A percentile compares a stretch with the other conserved stretches of the same genome.
Conservation (phyloP, 2,113 vertebrate genomes). For the Peromyscus leucopus region DNA sequence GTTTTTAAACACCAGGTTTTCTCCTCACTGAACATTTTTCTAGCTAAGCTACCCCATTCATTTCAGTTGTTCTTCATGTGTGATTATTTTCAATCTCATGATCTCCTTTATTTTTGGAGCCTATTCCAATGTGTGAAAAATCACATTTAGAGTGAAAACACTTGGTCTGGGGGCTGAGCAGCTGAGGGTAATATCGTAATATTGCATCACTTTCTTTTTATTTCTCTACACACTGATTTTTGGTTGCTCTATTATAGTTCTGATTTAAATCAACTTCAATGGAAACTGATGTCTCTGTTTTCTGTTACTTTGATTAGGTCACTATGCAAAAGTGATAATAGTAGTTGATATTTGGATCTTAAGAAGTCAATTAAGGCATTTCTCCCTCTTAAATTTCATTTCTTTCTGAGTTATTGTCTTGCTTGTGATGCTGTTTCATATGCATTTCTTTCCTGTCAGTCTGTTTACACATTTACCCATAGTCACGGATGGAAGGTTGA, state of each 20-base stretch:
- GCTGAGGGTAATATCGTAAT: neutral
- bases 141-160: neutral
- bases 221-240: neutral
- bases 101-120: conserved; percentile 10
- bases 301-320: neutral
- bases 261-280: conserved; percentile 1
- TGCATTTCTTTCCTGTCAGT: neutral
- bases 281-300: neutral
- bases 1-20: neutral
- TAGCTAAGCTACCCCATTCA: neutral
- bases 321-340: neutral
- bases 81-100: neutral
- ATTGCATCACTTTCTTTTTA: neutral
- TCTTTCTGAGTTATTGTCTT: conserved; percentile 25
- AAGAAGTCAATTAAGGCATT: neutral
- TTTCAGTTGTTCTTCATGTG: neutral
- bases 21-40: neutral
- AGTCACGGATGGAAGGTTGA: neutral
- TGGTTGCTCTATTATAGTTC: neutral
- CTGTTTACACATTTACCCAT: neutral
- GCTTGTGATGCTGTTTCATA: neutral
- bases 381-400: conserved; percentile 8
- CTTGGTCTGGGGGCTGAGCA: neutral
- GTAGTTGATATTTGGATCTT: neutral
- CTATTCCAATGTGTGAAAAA: neutral